These are phyloP conservation scores for Bucco capensis DNA, from an alignment of 2,113 vertebrate genomes.

Conservation along the genomic window DNA sequence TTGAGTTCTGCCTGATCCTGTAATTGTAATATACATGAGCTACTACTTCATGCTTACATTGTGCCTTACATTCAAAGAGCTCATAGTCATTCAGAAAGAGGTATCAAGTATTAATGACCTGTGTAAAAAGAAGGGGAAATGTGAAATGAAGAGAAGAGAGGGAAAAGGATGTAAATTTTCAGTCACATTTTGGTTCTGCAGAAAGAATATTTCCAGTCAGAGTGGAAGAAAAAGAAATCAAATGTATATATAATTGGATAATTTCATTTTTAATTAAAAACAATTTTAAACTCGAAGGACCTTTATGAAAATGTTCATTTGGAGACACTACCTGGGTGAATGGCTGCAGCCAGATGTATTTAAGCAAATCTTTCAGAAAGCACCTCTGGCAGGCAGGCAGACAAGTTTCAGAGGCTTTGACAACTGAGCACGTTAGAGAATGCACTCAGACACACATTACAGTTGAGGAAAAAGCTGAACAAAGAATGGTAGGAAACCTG, in stretches of 20 bases:
- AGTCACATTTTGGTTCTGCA: not conserved
- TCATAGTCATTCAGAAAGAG: conserved; percentile 24
- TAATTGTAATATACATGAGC: conserved; percentile 44
- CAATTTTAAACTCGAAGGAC: not conserved
- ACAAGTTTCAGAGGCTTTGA: not conserved
- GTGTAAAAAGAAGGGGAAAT: not conserved
- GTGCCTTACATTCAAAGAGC: conserved; percentile 8
- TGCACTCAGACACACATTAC: not conserved
- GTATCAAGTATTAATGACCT: conserved; percentile 35
- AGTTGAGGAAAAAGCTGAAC: not conserved
- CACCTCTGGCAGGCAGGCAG: not conserved
- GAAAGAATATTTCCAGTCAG: not conserved
- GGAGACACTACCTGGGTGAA: not conserved
- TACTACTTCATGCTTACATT: conserved; percentile 41
- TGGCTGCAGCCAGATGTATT: not conserved
- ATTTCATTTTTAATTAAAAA: not conserved
- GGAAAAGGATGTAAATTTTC: not conserved
- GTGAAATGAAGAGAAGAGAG: conserved; percentile 9
- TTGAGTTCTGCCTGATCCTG: conserved; percentile 39
- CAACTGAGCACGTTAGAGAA: not conserved
- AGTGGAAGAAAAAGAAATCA: not conserved
- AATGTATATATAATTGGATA: too few relatives aligned
- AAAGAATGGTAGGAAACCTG: not conserved
- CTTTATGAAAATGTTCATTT: not conserved
- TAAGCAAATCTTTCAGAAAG: not conserved